A percentile compares a stretch with the other conserved stretches of the same genome.
Evolutionary conservation across 92 coral and sea anemone genomes (phyloP).

Genomic region (Isaurus tuberculatus): DNA sequence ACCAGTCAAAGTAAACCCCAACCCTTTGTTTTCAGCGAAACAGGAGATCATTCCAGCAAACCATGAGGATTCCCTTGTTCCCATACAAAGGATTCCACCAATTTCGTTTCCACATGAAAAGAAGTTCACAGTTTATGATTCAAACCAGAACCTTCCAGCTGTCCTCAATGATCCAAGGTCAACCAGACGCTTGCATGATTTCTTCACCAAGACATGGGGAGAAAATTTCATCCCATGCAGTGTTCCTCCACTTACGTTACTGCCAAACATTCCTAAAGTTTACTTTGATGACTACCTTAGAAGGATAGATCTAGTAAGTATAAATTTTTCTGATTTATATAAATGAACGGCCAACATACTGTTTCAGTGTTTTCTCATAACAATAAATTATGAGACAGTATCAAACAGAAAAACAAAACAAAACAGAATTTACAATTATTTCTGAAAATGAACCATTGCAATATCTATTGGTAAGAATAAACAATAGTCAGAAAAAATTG

Average conservation of each 20-base stretch:
- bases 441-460: no score
- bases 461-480: no score
- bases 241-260: conserved; percentile 93
- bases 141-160: conserved; percentile 96
- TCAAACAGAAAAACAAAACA: no score
- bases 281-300: conserved; percentile 88
- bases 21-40: conserved; percentile 43
- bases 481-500: no score
- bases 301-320: conserved; percentile 84
- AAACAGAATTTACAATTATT: no score
- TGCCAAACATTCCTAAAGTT: conserved; percentile 72
- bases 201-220: conserved; percentile 96
- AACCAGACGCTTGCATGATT: conserved; percentile 83
- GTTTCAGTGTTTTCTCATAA: no score
- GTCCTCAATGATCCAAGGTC: conserved; percentile 91
- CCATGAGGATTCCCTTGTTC: conserved; percentile 79
- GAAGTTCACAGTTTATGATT: conserved; percentile 90
- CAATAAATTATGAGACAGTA: no score
- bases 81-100: conserved; percentile 86
- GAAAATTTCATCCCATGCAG: conserved; percentile 90
- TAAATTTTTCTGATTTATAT: no score
- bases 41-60: conserved; percentile 45
- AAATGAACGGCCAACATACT: no score
- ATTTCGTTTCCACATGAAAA: conserved; percentile 82
- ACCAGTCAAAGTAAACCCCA: no score